phyloP scores from a whole-genome alignment of 2,797 vertebrate genomes.

The Labeo calbasu region DNA sequence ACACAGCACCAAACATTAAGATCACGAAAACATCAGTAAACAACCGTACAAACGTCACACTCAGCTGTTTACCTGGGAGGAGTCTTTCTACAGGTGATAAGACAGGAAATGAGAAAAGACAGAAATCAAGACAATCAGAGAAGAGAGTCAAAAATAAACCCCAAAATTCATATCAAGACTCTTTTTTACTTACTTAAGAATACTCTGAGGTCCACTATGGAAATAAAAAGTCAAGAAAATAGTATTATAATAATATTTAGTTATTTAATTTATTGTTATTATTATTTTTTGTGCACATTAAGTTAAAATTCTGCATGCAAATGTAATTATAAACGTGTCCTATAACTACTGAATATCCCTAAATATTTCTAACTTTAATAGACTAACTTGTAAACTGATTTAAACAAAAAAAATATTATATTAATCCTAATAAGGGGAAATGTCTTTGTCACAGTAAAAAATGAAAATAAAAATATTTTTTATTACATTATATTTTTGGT shows the following conservation, averaged over 20 bases:
- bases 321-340: not conserved
- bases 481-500: not conserved
- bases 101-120: slow-evolving; percentile 16
- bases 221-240: slow-evolving; percentile 13
- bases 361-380: not conserved
- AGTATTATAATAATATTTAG: not conserved
- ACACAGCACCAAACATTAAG: not conserved
- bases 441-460: not conserved
- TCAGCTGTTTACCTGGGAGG: slow-evolving; percentile 55
- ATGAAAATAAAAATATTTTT: not conserved
- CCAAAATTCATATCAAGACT: not conserved
- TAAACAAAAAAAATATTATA: not conserved
- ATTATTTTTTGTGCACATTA: not conserved
- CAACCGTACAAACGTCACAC: not conserved
- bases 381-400: not conserved
- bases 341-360: not conserved
- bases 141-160: not conserved
- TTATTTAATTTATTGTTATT: not conserved
- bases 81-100: slow-evolving; percentile 54
- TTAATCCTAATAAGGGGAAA: not conserved
- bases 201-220: slow-evolving; percentile 65
- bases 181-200: slow-evolving; percentile 67
- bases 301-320: not conserved
- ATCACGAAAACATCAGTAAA: not conserved
- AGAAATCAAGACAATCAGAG: slow-evolving; percentile 17